Conservation (phyloP, 2,888 invertebrate genomes). For the Deilephila elpenor region DNA sequence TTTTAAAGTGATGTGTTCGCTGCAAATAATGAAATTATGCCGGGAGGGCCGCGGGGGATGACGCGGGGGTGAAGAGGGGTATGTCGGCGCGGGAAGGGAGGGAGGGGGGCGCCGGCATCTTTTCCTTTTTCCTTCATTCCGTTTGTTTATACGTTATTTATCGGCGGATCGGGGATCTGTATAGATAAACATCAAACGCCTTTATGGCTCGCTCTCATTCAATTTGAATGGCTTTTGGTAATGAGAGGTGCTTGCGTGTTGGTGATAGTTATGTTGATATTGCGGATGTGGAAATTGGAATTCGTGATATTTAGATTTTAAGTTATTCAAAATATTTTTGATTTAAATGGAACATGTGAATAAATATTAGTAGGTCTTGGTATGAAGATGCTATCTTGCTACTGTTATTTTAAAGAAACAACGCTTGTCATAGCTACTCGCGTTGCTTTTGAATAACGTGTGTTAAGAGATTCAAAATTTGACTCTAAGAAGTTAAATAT, state of each 20-base stretch:
- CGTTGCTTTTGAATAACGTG: too few species aligned
- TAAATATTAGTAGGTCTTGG: too few species aligned
- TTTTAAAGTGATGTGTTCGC: conserved; percentile 61
- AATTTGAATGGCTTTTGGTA: conserved; percentile 64
- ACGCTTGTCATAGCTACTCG: too few species aligned
- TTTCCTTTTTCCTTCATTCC: conserved; percentile 62
- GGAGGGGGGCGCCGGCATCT: conserved; percentile 42
- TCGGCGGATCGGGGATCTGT: conserved; percentile 70
- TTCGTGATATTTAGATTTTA: not conserved
- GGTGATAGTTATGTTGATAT: conserved; percentile 1
- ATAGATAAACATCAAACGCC: conserved; percentile 77
- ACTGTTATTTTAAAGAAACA: too few species aligned
- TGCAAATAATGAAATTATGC: conserved; percentile 74
- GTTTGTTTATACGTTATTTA: conserved; percentile 77
- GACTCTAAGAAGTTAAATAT: too few species aligned
- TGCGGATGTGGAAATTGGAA: not conserved
- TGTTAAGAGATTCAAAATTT: too few species aligned
- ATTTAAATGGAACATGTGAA: not conserved
- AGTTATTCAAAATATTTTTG: not conserved
- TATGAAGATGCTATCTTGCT: too few species aligned
- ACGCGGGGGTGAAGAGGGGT: conserved; percentile 38
- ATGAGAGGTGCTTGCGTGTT: conserved; percentile 49
- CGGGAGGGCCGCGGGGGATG: conserved; percentile 37
- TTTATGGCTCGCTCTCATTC: conserved; percentile 63
- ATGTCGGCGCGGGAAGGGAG: conserved; percentile 40